A percentile compares a stretch with the other conserved stretches of the same genome.
Conservation (phyloP, 2,888 invertebrate genomes). For the Trichacis sp. region DNA sequence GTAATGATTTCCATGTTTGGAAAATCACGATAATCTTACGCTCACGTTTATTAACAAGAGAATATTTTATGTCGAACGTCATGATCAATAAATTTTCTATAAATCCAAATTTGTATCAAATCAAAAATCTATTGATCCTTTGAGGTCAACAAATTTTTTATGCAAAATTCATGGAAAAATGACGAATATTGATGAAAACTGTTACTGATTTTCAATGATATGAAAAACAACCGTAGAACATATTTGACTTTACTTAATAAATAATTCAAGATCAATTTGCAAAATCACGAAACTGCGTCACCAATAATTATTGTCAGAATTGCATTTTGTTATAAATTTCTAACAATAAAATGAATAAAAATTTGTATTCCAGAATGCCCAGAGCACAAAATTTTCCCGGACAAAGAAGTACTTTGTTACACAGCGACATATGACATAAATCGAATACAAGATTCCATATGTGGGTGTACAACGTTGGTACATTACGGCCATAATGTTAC, state of each 20-base stretch:
- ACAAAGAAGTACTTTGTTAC: slow-evolving; percentile 64
- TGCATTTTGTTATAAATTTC: slow-evolving; percentile 14
- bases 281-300: too few relatives aligned
- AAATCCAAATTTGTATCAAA: too few relatives aligned
- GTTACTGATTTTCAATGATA: too few relatives aligned
- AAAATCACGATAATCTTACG: not conserved
- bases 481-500: slow-evolving; percentile 62
- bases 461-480: slow-evolving; percentile 63
- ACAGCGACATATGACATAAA: slow-evolving; percentile 52
- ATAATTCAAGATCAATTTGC: too few relatives aligned
- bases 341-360: slow-evolving; percentile 5
- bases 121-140: too few relatives aligned
- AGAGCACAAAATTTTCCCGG: slow-evolving; percentile 55
- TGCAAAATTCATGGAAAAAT: too few relatives aligned
- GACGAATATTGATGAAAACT: too few relatives aligned
- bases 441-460: slow-evolving; percentile 55
- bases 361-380: slow-evolving; percentile 59
- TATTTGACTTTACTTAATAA: not conserved
- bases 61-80: not conserved
- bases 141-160: too few relatives aligned
- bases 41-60: not conserved
- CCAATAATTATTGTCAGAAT: too few relatives aligned
- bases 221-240: too few relatives aligned
- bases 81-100: too few relatives aligned
- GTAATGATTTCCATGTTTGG: slow-evolving; percentile 30